These are phyloP conservation scores for Liodrosophila aerea DNA, from an alignment of 2,888 invertebrate genomes.

Conservation along the genomic window DNA sequence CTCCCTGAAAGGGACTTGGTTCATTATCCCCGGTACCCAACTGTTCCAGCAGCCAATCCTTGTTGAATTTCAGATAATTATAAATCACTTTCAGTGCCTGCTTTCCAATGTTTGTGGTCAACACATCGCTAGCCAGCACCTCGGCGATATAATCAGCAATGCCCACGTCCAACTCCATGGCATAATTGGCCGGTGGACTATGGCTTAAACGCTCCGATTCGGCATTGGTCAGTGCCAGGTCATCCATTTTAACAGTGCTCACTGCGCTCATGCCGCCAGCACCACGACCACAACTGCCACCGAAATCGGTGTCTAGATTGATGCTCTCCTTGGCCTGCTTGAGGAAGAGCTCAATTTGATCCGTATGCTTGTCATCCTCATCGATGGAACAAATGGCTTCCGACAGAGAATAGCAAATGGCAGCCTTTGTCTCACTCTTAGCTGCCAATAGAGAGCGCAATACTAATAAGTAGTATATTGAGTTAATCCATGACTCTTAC, in stretches of 20 bases:
- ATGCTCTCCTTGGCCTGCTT: slow-evolving; percentile 84
- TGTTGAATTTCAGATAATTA: slow-evolving; percentile 87
- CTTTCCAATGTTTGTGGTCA: slow-evolving; percentile 85
- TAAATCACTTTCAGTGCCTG: slow-evolving; percentile 84
- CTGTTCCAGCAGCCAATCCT: slow-evolving; percentile 87
- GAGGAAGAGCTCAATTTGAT: slow-evolving; percentile 87
- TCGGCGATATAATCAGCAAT: slow-evolving; percentile 83
- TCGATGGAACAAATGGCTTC: slow-evolving; percentile 91
- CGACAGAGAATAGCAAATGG: slow-evolving; percentile 88
- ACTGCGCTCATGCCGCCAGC: slow-evolving; percentile 76
- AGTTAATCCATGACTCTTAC: slow-evolving; percentile 17
- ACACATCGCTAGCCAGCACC: slow-evolving; percentile 86
- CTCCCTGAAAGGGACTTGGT: slow-evolving; percentile 78
- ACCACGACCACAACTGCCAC: slow-evolving; percentile 42
- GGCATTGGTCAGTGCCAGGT: slow-evolving; percentile 64
- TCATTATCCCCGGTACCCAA: slow-evolving; percentile 83
- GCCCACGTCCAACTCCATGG: slow-evolving; percentile 82
- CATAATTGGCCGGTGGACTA: slow-evolving; percentile 79
- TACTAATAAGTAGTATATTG: background rate
- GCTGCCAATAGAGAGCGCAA: slow-evolving; percentile 33
- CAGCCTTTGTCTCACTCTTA: slow-evolving; percentile 80
- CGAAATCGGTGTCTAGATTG: slow-evolving; percentile 80
- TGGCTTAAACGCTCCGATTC: slow-evolving; percentile 78
- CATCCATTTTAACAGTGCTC: slow-evolving; percentile 81
- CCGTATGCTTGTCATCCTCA: slow-evolving; percentile 90